Evolutionary conservation across 2,797 vertebrate genomes (phyloP).

Genomic region (Chelon auratus): DNA sequence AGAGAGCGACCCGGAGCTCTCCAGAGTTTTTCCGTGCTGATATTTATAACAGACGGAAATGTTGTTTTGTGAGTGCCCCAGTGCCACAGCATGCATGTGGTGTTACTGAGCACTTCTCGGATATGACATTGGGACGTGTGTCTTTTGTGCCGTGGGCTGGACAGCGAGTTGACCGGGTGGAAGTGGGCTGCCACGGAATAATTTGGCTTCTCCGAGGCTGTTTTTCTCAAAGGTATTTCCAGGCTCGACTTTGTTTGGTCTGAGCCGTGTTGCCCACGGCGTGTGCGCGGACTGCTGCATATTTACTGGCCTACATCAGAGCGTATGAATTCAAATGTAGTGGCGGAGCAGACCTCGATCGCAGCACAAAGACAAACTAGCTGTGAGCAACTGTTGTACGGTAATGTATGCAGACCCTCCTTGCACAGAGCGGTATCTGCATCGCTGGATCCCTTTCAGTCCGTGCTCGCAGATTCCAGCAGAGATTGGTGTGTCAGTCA

Average conservation of each 20-base stretch:
- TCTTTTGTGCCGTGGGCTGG: constrained; percentile 70
- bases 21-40: constrained; percentile 72
- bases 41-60: constrained; percentile 26
- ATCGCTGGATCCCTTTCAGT: constrained; percentile 50
- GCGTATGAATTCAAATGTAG: constrained; percentile 65
- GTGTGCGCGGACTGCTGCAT: constrained; percentile 48
- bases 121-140: constrained; percentile 68
- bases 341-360: constrained; percentile 62
- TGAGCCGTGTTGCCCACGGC: constrained; percentile 36
- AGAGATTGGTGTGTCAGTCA: constrained; percentile 63
- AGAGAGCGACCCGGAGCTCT: constrained; percentile 63
- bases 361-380: constrained; percentile 78
- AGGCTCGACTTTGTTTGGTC: constrained; percentile 65
- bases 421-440: constrained; percentile 62
- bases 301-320: constrained; percentile 67
- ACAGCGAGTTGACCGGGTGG: constrained; percentile 67
- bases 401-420: constrained; percentile 70
- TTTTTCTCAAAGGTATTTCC: constrained; percentile 38
- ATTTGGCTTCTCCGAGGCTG: constrained; percentile 45
- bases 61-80: constrained; percentile 28
- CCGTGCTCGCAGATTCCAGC: constrained; percentile 59
- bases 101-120: constrained; percentile 53
- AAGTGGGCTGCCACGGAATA: constrained; percentile 46
- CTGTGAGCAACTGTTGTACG: constrained; percentile 75
- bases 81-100: constrained; percentile 19